phyloP scores from a whole-genome alignment of 2,113 vertebrate genomes.

The Cacatua alba region DNA sequence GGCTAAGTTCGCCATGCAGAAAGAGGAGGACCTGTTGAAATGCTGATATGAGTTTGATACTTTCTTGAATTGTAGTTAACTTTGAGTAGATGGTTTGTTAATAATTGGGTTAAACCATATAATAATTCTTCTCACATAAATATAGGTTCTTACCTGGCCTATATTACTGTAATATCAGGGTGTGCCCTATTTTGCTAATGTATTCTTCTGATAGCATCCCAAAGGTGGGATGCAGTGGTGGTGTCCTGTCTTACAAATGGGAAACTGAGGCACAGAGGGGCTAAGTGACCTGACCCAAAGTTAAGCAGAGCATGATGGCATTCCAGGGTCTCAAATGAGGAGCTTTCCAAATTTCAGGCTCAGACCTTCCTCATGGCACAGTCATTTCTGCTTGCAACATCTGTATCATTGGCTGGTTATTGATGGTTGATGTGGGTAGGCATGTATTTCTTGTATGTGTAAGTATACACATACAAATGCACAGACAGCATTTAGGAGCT shows the following conservation, averaged over 20 bases:
- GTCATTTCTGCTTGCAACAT: rapidly evolving
- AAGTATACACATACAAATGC: rapidly evolving
- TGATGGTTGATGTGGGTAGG: background rate
- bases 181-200: background rate
- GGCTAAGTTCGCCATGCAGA: background rate
- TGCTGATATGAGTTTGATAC: background rate
- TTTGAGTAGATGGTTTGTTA: background rate
- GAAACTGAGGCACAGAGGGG: background rate
- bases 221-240: background rate
- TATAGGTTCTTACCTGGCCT: slow-evolving; percentile 5
- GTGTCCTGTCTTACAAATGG: background rate
- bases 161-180: background rate
- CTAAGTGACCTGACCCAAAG: background rate
- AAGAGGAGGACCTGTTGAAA: background rate
- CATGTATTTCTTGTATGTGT: rapidly evolving
- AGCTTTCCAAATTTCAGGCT: background rate
- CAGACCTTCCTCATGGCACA: rapidly evolving
- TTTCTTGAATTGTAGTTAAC: background rate
- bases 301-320: background rate
- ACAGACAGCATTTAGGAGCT: background rate
- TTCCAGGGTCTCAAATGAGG: background rate
- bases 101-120: slow-evolving; percentile 10
- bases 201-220: background rate
- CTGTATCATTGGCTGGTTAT: background rate
- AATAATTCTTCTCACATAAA: background rate